Conservation (phyloP, 1,140 invertebrate species). For the Camponotus pennsylvanicus region DNA sequence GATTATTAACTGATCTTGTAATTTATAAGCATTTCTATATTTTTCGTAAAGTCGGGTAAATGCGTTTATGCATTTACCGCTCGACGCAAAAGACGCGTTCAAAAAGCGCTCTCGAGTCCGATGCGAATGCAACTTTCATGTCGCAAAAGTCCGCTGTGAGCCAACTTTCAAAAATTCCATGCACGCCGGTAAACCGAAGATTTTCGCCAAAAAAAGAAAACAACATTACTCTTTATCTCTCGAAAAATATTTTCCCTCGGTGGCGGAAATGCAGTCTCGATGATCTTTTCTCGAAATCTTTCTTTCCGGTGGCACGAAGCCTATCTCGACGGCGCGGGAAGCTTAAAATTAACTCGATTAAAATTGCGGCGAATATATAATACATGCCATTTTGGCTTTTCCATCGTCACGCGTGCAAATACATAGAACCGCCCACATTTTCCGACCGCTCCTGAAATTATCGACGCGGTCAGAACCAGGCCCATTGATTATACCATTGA, state of each 20-base stretch:
- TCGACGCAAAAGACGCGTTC: background rate
- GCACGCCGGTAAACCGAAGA: background rate
- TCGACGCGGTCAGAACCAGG: slow-evolving; percentile 72
- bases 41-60: slow-evolving; percentile 1
- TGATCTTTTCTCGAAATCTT: background rate
- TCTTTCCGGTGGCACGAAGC: background rate
- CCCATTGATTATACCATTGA: slow-evolving; percentile 80
- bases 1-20: slow-evolving; percentile 7
- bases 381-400: slow-evolving; percentile 18
- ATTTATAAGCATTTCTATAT: no score
- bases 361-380: slow-evolving; percentile 64
- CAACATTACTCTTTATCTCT: background rate
- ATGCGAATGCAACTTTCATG: slow-evolving; percentile 37
- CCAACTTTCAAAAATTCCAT: slow-evolving; percentile 17
- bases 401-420: background rate
- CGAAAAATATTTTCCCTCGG: slow-evolving; percentile 8
- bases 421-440: slow-evolving; percentile 63
- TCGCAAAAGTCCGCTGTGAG: slow-evolving; percentile 2
- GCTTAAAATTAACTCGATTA: slow-evolving; percentile 77
- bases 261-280: background rate
- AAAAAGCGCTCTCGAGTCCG: slow-evolving; percentile 5
- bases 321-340: background rate
- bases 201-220: background rate
- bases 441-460: slow-evolving; percentile 80
- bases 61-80: background rate